Conservation (phyloP, 35 echinoderm and acorn worm genomes). For the Chiridota heheva region DNA sequence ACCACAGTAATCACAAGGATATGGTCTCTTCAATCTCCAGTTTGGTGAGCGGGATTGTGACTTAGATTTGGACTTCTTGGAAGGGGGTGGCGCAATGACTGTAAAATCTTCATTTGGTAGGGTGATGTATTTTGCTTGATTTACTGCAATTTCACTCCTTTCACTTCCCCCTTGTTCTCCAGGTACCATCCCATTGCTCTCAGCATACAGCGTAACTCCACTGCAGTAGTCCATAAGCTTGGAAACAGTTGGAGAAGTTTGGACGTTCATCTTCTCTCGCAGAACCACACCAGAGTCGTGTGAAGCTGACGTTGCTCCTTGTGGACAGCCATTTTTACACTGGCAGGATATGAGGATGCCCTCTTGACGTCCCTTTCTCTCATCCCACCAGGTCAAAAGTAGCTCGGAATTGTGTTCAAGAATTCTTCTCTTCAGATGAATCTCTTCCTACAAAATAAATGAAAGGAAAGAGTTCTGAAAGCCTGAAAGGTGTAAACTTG, state of each 20-base stretch:
- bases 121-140: too few species aligned
- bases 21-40: conserved; percentile 27
- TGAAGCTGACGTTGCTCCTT: neutral
- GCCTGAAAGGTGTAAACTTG: too few species aligned
- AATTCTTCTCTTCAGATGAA: conserved; percentile 24
- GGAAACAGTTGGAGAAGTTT: conserved; percentile 17
- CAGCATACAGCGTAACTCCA: conserved; percentile 29
- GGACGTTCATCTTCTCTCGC: conserved; percentile 30
- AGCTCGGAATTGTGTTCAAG: conserved; percentile 29
- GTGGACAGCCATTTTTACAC: conserved; percentile 24
- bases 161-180: too few species aligned
- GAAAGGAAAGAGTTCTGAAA: too few species aligned
- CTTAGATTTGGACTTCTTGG: too few species aligned
- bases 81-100: too few species aligned
- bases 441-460: conserved; percentile 31
- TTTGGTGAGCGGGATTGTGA: too few species aligned
- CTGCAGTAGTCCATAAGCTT: conserved; percentile 43
- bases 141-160: too few species aligned
- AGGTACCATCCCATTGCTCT: conserved; percentile 26
- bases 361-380: conserved; percentile 30
- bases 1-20: conserved; percentile 42
- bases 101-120: too few species aligned
- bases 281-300: conserved; percentile 12
- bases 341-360: conserved; percentile 33
- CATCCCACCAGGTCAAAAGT: conserved; percentile 49